Evolutionary conservation across 2,888 invertebrate species (phyloP).

Genomic region (Acanthosoma haemorrhoidale): DNA sequence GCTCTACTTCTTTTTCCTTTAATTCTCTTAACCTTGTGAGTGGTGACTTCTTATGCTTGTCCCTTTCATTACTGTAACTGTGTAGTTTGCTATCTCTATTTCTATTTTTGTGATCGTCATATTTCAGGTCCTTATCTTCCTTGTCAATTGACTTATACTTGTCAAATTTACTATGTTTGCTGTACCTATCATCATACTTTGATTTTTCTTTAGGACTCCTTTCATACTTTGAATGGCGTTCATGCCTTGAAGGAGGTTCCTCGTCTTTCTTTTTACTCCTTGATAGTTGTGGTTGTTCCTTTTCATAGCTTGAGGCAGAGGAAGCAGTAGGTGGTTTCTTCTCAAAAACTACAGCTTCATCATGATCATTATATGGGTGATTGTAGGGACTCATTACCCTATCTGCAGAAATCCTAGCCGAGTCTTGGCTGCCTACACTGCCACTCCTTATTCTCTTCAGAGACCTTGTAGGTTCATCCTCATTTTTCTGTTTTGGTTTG

Average conservation of each 20-base stretch:
- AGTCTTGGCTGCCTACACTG: slow-evolving; percentile 14
- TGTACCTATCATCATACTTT: background rate
- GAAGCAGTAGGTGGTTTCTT: background rate
- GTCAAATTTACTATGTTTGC: background rate
- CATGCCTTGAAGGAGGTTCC: slow-evolving; percentile 1
- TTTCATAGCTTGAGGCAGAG: background rate
- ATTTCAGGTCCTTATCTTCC: slow-evolving; percentile 16
- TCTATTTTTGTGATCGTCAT: background rate
- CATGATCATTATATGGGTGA: slow-evolving; percentile 14
- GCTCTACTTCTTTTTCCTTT: slow-evolving; percentile 30
- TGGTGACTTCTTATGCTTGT: slow-evolving; percentile 26
- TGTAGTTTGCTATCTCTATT: slow-evolving; percentile 16
- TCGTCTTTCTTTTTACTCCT: slow-evolving; percentile 11
- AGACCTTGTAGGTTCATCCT: background rate
- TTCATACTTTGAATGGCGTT: slow-evolving; percentile 6
- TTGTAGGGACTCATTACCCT: slow-evolving; percentile 9
- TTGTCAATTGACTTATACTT: slow-evolving; percentile 16
- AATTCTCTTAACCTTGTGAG: slow-evolving; percentile 17
- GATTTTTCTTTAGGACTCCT: slow-evolving; percentile 18
- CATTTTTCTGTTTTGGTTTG: slow-evolving; percentile 16
- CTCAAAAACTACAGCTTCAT: slow-evolving; percentile 23
- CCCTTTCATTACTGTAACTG: background rate
- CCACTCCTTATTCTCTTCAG: background rate
- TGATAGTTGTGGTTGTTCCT: background rate
- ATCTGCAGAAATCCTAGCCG: background rate